Base-by-base conservation (phyloP, 2,888 invertebrate species). In the Callinectes sapidus region DNA sequence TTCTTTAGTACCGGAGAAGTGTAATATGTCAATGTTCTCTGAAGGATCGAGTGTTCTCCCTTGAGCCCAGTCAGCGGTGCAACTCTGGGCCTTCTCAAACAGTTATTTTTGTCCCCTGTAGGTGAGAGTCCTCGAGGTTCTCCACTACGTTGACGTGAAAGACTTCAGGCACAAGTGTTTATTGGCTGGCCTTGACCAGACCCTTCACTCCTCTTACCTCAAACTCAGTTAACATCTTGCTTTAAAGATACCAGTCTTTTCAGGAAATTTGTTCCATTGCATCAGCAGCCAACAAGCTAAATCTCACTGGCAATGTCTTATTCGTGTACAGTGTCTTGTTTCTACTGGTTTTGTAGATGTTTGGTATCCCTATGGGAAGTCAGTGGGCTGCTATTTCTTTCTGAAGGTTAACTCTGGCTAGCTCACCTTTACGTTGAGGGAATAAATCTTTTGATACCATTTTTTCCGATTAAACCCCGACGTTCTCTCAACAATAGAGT, bases 111-210 rank as follows among this genome's bases (percentile, higher is more conserved):
- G 32, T 32, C 16, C 81, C 71, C 35, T 81, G 35, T 35, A 13
- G 81, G 35, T 81, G 81, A 81, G 81, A n/a, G 81, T 35, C 81
- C 81, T 81, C 32, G 35, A 81, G 16, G 81, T 32, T 32, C 32
- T 81, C 81, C 81, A 81, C 16, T 32, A 35, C 81, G 35, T 35
- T 81, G 81, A 16, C 16, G 35, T 81, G 81, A 81, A 81, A 35
- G 81, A 8, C 81, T 16, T 2, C 35, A 2, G 35, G 16, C 35
- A 35, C 18, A 18, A 81, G 81, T 81, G 81, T 81, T 81, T 81
- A 81, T 81, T 81, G 81, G 81, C 35, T n/a, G 16, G 35, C 18
- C 81, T 81, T 81, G 81, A 81, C 81, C 13, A 32, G 35, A 3
- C 71, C 71, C 71, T 71, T 71, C 71, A 71, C 23, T 2, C 71